phyloP scores from a whole-genome alignment of 2,888 invertebrate genomes.

The Harpalus rufipes region DNA sequence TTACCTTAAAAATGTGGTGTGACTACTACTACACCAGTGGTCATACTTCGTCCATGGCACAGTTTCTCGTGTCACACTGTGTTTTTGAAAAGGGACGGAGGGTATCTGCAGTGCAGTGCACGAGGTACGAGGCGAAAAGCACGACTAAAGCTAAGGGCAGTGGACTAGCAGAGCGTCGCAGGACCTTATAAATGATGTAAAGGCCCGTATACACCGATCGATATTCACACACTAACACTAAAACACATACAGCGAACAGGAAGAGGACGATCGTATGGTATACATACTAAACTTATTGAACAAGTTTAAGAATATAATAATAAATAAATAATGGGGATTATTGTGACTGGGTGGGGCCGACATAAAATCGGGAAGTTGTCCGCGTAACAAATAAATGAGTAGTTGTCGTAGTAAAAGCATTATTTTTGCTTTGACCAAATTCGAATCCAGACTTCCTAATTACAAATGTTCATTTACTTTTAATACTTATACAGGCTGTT shows the following conservation, averaged over 20 bases:
- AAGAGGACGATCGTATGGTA: not conserved
- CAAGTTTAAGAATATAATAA: not conserved
- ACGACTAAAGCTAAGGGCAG: constrained; percentile 38
- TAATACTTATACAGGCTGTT: too few relatives aligned
- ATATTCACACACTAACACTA: constrained; percentile 31
- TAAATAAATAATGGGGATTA: too few relatives aligned
- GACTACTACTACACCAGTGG: not conserved
- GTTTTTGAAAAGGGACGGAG: not conserved
- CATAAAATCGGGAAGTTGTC: too few relatives aligned
- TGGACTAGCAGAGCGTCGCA: constrained; percentile 12
- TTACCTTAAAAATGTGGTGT: constrained; percentile 1
- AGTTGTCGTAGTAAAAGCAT: too few relatives aligned
- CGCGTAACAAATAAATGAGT: too few relatives aligned
- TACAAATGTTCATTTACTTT: too few relatives aligned
- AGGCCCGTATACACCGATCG: constrained; percentile 32
- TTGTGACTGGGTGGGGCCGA: too few relatives aligned
- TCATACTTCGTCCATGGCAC: constrained; percentile 5
- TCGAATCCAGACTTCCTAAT: too few relatives aligned
- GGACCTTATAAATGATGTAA: constrained; percentile 44
- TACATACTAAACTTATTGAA: not conserved
- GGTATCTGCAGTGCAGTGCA: not conserved
- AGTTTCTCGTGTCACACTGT: not conserved
- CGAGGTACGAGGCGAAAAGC: not conserved
- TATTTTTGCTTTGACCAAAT: too few relatives aligned
- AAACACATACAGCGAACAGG: not conserved